A percentile compares a stretch with the other conserved stretches of the same genome.
phyloP scores from a whole-genome alignment of 1,140 invertebrate species.

The Papilio machaon region DNA sequence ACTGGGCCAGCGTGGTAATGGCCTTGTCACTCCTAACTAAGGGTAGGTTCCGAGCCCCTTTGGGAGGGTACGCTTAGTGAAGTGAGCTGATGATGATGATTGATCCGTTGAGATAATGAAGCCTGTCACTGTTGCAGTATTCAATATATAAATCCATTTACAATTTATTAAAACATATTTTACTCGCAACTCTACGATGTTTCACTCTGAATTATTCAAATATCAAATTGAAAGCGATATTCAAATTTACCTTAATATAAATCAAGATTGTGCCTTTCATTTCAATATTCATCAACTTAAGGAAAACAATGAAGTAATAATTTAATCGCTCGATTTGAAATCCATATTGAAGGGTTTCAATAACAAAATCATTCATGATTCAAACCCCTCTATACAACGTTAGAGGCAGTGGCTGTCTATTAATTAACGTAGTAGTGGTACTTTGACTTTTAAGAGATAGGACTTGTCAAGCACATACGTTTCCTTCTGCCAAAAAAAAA shows the following conservation, averaged over 20 bases:
- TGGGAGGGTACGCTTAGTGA: too few species aligned
- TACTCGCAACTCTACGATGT: background rate
- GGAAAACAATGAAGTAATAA: conserved; percentile 21
- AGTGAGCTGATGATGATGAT: too few species aligned
- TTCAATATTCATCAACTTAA: background rate
- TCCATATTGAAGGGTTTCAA: conserved; percentile 4
- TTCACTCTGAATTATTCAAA: background rate
- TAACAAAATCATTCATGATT: conserved; percentile 41
- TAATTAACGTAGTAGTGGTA: conserved; percentile 49
- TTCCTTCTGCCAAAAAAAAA: background rate
- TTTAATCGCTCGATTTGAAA: conserved; percentile 4
- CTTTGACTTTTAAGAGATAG: background rate
- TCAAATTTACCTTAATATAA: background rate
- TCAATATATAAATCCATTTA: too few species aligned
- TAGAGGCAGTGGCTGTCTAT: conserved; percentile 56
- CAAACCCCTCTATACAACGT: conserved; percentile 50
- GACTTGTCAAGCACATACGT: background rate
- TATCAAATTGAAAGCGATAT: background rate
- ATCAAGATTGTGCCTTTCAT: background rate
- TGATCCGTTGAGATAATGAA: too few species aligned
- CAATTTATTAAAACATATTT: background rate
- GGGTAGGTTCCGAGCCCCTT: too few species aligned
- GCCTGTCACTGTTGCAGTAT: too few species aligned
- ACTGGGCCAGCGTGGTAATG: too few species aligned
- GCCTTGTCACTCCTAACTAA: too few species aligned